Percentiles rank a stretch among this genome's conserved stretches.
Evolutionary conservation across 2,888 invertebrate species (phyloP).

Genomic region (Hipparchia sbordonii): DNA sequence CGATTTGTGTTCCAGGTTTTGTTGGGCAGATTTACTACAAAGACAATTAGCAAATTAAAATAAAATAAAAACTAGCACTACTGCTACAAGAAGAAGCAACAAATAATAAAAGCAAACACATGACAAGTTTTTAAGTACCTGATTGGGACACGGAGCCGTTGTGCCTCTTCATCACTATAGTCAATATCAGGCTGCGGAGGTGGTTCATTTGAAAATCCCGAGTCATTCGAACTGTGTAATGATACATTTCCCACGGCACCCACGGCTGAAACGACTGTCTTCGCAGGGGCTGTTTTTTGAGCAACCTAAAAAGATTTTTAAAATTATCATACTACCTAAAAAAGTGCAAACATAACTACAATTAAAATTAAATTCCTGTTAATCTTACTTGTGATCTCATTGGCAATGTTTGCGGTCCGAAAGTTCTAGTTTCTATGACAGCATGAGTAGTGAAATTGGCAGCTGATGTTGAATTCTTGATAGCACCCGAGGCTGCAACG

Average conservation of each 20-base stretch:
- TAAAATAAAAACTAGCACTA: constrained; percentile 47
- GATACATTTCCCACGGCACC: constrained; percentile 87
- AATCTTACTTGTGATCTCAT: constrained; percentile 72
- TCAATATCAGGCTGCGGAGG: constrained; percentile 95
- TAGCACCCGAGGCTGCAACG: constrained; percentile 63
- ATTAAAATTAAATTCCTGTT: not conserved
- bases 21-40: constrained; percentile 75
- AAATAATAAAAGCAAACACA: constrained; percentile 34
- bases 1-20: constrained; percentile 64
- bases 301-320: constrained; percentile 54
- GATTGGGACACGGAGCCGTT: constrained; percentile 84
- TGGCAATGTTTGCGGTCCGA: constrained; percentile 77
- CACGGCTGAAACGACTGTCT: constrained; percentile 73
- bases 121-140: constrained; percentile 69
- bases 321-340: not conserved
- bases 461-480: constrained; percentile 83
- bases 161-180: constrained; percentile 94
- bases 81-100: constrained; percentile 38
- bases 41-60: constrained; percentile 53
- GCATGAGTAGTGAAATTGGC: constrained; percentile 82
- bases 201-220: constrained; percentile 95
- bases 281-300: constrained; percentile 75
- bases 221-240: constrained; percentile 95
- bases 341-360: not conserved
- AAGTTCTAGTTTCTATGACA: constrained; percentile 75